Conservation (phyloP, 2,113 vertebrate species). For the Camelus dromedarius region DNA sequence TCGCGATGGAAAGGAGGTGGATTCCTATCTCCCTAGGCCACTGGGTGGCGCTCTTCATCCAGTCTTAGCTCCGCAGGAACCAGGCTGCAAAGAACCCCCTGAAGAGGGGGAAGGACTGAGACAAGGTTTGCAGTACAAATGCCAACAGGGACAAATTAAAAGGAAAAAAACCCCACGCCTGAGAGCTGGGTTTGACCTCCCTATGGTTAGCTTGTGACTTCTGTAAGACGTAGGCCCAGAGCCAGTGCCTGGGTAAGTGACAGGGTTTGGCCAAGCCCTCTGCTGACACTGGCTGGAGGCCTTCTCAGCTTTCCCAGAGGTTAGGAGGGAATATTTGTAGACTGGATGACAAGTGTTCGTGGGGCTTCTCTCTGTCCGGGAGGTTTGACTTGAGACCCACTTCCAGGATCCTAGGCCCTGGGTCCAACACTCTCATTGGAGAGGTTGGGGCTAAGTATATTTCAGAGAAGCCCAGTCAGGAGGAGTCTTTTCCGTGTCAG, state of each 20-base stretch:
- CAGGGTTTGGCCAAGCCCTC: not conserved
- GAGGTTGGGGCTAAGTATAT: not conserved
- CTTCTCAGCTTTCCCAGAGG: not conserved
- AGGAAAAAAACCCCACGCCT: not conserved
- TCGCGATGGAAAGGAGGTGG: not conserved
- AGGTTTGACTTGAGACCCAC: not conserved
- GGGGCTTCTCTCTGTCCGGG: not conserved
- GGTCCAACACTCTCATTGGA: not conserved
- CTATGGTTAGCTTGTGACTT: not conserved
- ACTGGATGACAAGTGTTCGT: not conserved
- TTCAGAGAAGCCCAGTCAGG: conserved; percentile 6
- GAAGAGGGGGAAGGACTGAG: not conserved
- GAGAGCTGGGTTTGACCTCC: not conserved
- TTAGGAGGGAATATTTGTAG: not conserved
- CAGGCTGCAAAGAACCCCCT: not conserved
- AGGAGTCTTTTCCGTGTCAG: not conserved
- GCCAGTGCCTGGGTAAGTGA: not conserved
- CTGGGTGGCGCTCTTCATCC: conserved; percentile 77
- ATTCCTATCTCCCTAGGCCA: conserved; percentile 59
- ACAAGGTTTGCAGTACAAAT: not conserved
- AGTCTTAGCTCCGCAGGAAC: not conserved
- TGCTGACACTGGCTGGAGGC: not conserved
- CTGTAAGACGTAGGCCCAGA: not conserved
- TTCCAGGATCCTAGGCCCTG: not conserved
- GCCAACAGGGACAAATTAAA: not conserved